These are phyloP conservation scores for Cetonia aurata DNA, from an alignment of 2,888 invertebrate genomes.

Conservation along the genomic window DNA sequence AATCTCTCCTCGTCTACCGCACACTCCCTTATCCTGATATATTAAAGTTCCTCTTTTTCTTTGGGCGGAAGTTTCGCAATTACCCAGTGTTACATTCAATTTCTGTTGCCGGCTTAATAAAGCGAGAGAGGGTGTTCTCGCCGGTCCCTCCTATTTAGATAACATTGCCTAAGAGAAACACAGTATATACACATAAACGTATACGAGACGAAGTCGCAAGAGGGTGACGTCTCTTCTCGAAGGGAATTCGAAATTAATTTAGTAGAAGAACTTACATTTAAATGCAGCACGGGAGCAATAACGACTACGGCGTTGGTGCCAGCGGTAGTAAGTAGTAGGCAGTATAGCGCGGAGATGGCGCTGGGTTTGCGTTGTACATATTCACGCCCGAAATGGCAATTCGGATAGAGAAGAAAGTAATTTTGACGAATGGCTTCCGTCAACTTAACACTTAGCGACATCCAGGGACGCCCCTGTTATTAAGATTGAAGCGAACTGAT, in stretches of 20 bases:
- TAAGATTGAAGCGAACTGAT: conserved; percentile 15
- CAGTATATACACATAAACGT: neutral
- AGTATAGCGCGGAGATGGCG: neutral
- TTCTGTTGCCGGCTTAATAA: conserved; percentile 58
- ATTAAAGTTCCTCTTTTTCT: conserved; percentile 49
- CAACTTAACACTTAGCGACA: conserved; percentile 25
- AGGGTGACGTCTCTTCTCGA: conserved; percentile 51
- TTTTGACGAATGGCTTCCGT: conserved; percentile 38
- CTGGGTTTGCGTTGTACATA: conserved; percentile 21
- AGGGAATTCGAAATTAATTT: conserved; percentile 63
- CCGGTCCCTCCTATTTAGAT: conserved; percentile 49
- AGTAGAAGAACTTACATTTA: conserved; percentile 60
- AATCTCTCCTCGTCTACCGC: conserved; percentile 29
- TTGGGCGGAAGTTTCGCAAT: conserved; percentile 51
- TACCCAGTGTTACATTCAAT: conserved; percentile 54
- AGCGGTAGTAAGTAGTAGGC: neutral
- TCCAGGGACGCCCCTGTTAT: conserved; percentile 17
- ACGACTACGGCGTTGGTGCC: neutral
- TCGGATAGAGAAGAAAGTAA: conserved; percentile 32
- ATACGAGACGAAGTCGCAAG: conserved; percentile 47
- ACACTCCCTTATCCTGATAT: conserved; percentile 45
- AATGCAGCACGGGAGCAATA: conserved; percentile 47
- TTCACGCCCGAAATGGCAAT: conserved; percentile 21
- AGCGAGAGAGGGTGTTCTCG: conserved; percentile 50
- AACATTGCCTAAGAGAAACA: conserved; percentile 38